Evolutionary conservation across 2,113 vertebrate genomes (phyloP).

Genomic region (Leucopsar rothschildi): DNA sequence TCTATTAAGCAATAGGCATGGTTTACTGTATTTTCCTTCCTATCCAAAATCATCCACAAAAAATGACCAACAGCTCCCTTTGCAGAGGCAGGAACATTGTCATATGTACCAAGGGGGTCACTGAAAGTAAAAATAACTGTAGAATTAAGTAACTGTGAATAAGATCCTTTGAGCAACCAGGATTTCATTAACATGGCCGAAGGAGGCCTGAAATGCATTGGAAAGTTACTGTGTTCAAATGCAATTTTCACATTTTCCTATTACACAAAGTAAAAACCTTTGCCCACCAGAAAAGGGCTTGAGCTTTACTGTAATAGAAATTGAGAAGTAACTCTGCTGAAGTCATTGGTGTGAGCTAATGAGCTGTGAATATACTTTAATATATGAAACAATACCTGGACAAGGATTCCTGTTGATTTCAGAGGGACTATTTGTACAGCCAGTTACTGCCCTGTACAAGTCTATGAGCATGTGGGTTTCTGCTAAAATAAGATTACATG

Average conservation of each 20-base stretch:
- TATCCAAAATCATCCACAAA: neutral
- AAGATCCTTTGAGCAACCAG: neutral
- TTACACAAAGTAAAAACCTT: neutral
- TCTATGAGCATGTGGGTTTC: neutral
- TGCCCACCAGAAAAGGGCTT: neutral
- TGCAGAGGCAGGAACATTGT: neutral
- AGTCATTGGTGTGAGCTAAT: neutral
- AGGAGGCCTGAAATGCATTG: neutral
- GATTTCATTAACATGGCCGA: neutral
- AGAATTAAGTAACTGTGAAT: neutral
- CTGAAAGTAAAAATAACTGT: neutral
- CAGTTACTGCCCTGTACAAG: neutral
- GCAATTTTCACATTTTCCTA: neutral
- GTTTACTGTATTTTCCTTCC: neutral
- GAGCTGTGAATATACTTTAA: neutral
- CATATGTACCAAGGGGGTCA: neutral
- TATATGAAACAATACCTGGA: neutral
- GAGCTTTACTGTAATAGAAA: neutral
- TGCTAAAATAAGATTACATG: constrained; percentile 12
- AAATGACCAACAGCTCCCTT: neutral
- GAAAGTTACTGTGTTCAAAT: neutral
- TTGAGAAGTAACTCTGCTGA: neutral
- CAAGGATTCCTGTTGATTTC: neutral
- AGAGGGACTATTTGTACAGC: neutral
- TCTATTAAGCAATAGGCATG: neutral